Conservation (phyloP, 2,797 vertebrate genomes). For the Nasua narica region DNA sequence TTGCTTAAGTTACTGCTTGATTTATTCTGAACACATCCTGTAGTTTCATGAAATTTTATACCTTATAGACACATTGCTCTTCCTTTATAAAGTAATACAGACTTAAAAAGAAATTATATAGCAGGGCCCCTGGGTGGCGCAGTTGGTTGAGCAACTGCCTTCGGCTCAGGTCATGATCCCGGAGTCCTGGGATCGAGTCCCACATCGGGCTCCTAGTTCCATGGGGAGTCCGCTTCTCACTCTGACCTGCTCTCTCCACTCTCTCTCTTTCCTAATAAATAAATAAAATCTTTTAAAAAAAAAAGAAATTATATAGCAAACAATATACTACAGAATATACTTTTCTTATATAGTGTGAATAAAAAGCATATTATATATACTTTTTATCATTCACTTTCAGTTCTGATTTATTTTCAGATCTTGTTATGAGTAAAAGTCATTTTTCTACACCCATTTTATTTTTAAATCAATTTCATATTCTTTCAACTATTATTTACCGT, state of each 20-base stretch:
- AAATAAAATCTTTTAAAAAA: too few relatives aligned
- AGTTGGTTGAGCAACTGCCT: too few relatives aligned
- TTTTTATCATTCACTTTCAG: background rate
- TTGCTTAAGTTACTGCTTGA: background rate
- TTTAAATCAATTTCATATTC: background rate
- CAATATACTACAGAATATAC: background rate
- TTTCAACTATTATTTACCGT: background rate
- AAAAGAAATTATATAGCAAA: background rate
- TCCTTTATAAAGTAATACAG: background rate
- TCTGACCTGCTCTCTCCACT: too few relatives aligned
- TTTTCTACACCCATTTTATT: background rate
- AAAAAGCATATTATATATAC: background rate
- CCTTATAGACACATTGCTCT: background rate
- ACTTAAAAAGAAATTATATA: background rate
- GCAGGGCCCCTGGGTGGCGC: too few relatives aligned
- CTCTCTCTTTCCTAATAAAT: too few relatives aligned
- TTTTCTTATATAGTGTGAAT: background rate
- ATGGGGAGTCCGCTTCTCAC: too few relatives aligned
- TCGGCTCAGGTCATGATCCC: too few relatives aligned
- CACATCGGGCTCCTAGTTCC: too few relatives aligned
- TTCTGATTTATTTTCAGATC: background rate
- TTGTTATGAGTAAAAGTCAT: background rate
- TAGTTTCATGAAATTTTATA: background rate
- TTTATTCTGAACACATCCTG: background rate
- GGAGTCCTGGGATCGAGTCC: too few relatives aligned